phyloP scores from a whole-genome alignment of 2,797 vertebrate genomes.

The Platyrinchus mystaceus region DNA sequence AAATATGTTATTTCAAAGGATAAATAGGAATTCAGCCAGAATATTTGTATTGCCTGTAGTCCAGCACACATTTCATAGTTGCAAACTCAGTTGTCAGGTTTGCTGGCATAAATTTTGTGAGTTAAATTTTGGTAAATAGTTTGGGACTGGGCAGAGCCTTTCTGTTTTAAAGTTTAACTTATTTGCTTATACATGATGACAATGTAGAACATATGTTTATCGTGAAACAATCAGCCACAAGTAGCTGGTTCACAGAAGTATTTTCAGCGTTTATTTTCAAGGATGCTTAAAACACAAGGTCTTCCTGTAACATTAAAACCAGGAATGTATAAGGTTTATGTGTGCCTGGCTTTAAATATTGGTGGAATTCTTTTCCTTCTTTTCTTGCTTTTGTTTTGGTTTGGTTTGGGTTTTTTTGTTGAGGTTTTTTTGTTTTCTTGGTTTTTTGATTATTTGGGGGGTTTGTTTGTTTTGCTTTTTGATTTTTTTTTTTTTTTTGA shows the following conservation, averaged over 20 bases:
- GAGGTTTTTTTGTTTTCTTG: not conserved
- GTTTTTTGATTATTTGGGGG: not conserved
- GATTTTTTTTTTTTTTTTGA: too few species aligned
- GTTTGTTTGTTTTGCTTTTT: not conserved
- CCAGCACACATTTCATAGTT: not conserved
- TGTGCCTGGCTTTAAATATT: slow-evolving; percentile 48
- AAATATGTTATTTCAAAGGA: not conserved
- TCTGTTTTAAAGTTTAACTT: not conserved
- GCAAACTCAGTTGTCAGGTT: not conserved
- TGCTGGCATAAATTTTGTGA: not conserved
- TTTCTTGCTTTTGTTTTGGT: not conserved
- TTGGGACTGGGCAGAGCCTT: not conserved
- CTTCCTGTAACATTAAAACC: slow-evolving; percentile 35
- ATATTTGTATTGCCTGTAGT: not conserved
- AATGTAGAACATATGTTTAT: not conserved
- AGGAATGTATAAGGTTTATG: not conserved
- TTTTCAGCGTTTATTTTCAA: not conserved
- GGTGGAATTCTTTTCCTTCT: not conserved
- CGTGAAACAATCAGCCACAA: not conserved
- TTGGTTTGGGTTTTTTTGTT: not conserved
- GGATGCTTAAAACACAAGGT: slow-evolving; percentile 13
- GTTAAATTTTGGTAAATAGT: not conserved
- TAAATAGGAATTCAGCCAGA: not conserved
- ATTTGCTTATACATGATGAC: not conserved
- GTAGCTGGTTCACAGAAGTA: not conserved